A percentile compares a stretch with the other conserved stretches of the same genome.
Conservation (phyloP, 1,140 invertebrate species). For the Galendromus occidentalis region DNA sequence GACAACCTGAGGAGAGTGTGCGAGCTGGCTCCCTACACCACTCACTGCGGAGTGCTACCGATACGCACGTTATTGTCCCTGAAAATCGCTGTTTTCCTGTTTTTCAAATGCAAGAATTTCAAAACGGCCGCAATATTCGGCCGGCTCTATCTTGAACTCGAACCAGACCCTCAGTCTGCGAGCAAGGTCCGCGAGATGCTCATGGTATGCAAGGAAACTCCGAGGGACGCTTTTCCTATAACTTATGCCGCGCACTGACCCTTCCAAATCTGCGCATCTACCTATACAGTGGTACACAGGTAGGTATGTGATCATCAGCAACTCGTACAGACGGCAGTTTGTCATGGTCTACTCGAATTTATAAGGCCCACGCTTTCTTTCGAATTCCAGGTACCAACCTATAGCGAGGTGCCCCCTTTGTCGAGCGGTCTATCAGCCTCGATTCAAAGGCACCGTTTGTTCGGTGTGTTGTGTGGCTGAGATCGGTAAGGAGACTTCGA, state of each 20-base stretch:
- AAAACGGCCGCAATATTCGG: conserved; percentile 87
- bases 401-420: conserved; percentile 86
- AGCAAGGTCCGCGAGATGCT: conserved; percentile 84
- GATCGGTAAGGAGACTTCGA: conserved; percentile 70
- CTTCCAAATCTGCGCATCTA: conserved; percentile 74
- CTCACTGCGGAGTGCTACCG: conserved; percentile 85
- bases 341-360: too few relatives aligned
- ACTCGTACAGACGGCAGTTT: background rate
- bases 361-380: too few relatives aligned
- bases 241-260: conserved; percentile 96
- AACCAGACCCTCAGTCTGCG: conserved; percentile 77
- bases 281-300: conserved; percentile 82
- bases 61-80: conserved; percentile 83
- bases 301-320: too few relatives aligned
- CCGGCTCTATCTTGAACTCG: conserved; percentile 70
- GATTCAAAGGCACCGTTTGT: conserved; percentile 68
- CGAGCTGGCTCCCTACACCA: conserved; percentile 97
- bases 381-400: conserved; percentile 80
- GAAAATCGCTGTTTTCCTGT: conserved; percentile 82
- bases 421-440: conserved; percentile 62
- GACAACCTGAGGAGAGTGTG: conserved; percentile 75
- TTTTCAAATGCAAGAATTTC: conserved; percentile 93
- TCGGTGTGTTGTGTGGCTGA: conserved; percentile 66
- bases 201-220: conserved; percentile 73
- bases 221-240: conserved; percentile 64